A percentile compares a stretch with the other conserved stretches of the same genome.
These are phyloP conservation scores for Cyanistes caeruleus DNA, from an alignment of 2,113 vertebrate genomes.

Conservation along the genomic window DNA sequence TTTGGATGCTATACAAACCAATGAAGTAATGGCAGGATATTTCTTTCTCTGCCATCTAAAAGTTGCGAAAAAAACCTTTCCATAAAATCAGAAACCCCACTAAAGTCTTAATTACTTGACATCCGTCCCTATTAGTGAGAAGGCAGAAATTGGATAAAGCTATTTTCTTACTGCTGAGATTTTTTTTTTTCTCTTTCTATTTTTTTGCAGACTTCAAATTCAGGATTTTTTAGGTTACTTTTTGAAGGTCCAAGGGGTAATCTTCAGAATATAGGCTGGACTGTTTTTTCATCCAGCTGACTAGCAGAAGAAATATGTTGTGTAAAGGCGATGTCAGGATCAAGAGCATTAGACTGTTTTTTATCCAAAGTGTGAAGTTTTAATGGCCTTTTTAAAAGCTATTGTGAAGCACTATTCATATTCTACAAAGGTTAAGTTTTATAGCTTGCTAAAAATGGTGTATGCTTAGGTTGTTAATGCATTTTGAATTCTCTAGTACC, in stretches of 20 bases:
- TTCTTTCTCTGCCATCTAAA: background rate
- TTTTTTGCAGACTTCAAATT: background rate
- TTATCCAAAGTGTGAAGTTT: background rate
- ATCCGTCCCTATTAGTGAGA: background rate
- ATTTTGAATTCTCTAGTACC: background rate
- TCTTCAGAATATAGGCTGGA: background rate
- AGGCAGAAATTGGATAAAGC: background rate
- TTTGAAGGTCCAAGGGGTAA: background rate
- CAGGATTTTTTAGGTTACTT: background rate
- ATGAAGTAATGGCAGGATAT: background rate
- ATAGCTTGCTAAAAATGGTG: background rate
- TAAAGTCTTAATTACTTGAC: background rate
- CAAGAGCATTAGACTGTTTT: background rate
- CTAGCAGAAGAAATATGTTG: background rate
- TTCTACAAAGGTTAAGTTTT: constrained; percentile 42
- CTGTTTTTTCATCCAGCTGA: background rate
- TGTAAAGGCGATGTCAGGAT: background rate
- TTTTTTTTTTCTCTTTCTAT: background rate
- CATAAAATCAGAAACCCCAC: background rate
- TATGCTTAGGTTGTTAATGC: background rate
- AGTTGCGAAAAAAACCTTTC: background rate
- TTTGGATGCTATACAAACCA: background rate
- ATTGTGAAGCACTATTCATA: background rate
- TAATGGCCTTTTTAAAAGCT: constrained; percentile 34
- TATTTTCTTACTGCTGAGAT: background rate